Base-by-base conservation (phyloP, 1,140 invertebrate species). In the Metopolophium dirhodum region DNA sequence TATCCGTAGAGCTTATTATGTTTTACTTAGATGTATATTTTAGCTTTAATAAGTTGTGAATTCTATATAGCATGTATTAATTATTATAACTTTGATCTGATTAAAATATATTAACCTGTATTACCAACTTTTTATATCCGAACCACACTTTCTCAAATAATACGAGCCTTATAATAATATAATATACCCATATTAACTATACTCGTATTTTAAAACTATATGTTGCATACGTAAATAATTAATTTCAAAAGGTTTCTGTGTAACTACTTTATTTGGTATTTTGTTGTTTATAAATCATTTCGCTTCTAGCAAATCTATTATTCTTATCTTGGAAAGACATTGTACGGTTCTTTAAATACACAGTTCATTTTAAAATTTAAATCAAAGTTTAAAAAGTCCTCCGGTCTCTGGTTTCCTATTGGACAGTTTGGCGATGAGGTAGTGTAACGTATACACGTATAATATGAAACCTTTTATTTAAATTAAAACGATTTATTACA, bases 401-500 rank as follows among this genome's bases (percentile, higher is more conserved):
- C n/a, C n/a, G n/a, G 30, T 77, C 61, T 77, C n/a, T 6, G 14
- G 41, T 41, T 2, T 41, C 41, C 41, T 41, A 77, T n/a, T 7
- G 61, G 14, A n/a, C n/a, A 20, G 30, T n/a, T 77, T 77, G 14
- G 18, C 61, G 14, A 77, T 18, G 86, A 35, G 30, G 20, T 35
- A 41, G 47, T 23, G 20, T 30, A 7, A 30, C 35, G 35, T 90
- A 14, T 41, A 7, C n/a, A 7, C 8, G 0, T 41, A 26, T 4
- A 41, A 41, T 90, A 68, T 35, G 35, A 90, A 54, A 54, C 9
- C n/a, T 51, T 45, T 68, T 41, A 37, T 90, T 68, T 61, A 45
- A 45, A 45, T 47, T 68, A 68, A 61, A 45, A 90, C 54, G 54
- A 68, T 90, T 61, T 90, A 68, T 68, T 90, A 68, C 54, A 90